Evolutionary conservation across 2,888 invertebrate species (phyloP), one percentile per base, ranked within the genome.

Genomic region (Ectobius pallidus): DNA sequence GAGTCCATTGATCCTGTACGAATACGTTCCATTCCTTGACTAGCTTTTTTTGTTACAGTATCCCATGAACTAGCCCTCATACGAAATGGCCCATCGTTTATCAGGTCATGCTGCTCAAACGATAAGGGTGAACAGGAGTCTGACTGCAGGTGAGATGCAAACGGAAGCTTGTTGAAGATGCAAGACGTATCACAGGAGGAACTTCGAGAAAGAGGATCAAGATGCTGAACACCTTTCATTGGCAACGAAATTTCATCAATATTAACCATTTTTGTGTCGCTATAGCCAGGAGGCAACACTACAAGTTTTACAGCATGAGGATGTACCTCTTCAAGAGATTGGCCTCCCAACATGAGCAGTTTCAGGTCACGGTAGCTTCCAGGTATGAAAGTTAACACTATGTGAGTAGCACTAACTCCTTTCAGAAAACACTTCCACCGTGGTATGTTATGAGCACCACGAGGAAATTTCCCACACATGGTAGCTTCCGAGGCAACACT

Each of bases 371-470:
- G 83, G 78, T 89, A 87, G 27, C 87, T 85, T 2, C 89, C 87
- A 2, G 92, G 91, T 30, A 91, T 79, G 76, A 92, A 86, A 14
- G 90, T 90, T 52, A 92, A 81, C 39, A 91, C 85, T 30, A 91
- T 85, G 77, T 90, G 89, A 0, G 87, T 87, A 7, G 85, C 81
- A 34, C 87, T 87, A 39, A 89, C 83, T 16, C 88, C 87, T 81
- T 89, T 90, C 32, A 91, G 85, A 78, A 88, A 91, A 80, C 91
- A 92, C 71, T 87, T 84, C 91, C 91, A 92, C 75, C 85, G 84
- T 3, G 84, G 83, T 72, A 62, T 32, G 18, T 27, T 11, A 20
- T 20, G 9, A n/a, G 49, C 20, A 39, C 30, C 62, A 7, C 30
- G 46, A 4, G 2, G 32, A 16, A 30, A 2, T 61, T 70, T 70